phyloP scores from a whole-genome alignment of 2,888 invertebrate genomes.

The Maniola hyperantus region DNA sequence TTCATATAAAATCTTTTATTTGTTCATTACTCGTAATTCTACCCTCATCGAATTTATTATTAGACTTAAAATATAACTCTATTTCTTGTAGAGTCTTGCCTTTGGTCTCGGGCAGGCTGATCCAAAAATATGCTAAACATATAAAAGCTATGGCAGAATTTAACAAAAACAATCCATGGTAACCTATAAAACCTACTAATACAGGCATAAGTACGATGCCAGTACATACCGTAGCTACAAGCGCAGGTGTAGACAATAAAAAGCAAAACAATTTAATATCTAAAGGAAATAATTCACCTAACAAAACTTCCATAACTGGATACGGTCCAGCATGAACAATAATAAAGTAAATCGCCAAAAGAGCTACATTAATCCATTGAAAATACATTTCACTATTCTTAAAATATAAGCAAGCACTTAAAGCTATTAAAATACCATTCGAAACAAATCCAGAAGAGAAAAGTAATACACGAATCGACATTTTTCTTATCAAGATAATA shows the following conservation, averaged over 20 bases:
- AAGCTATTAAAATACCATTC: neutral
- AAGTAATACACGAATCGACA: neutral
- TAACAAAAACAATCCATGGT: conserved; percentile 25
- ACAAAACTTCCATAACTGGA: neutral
- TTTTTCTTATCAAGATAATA: neutral
- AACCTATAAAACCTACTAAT: conserved; percentile 9
- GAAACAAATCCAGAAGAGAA: neutral
- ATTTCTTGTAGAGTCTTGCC: conserved; percentile 43
- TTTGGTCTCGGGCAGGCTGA: conserved; percentile 26
- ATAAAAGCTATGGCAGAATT: conserved; percentile 16
- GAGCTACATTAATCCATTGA: neutral
- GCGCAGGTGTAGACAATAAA: neutral
- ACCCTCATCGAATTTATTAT: conserved; percentile 30
- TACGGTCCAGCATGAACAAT: neutral
- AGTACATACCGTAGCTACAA: too few relatives aligned
- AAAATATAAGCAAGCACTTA: neutral
- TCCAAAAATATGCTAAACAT: conserved; percentile 20
- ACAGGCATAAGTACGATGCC: neutral
- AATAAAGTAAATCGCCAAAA: neutral
- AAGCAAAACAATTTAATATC: neutral
- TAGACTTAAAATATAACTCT: conserved; percentile 44
- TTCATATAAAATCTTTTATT: conserved; percentile 20
- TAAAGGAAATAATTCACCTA: conserved; percentile 2
- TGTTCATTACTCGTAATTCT: conserved; percentile 13
- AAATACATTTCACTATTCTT: neutral